phyloP scores from a whole-genome alignment of 2,113 vertebrate genomes.

The Phainopepla nitens region DNA sequence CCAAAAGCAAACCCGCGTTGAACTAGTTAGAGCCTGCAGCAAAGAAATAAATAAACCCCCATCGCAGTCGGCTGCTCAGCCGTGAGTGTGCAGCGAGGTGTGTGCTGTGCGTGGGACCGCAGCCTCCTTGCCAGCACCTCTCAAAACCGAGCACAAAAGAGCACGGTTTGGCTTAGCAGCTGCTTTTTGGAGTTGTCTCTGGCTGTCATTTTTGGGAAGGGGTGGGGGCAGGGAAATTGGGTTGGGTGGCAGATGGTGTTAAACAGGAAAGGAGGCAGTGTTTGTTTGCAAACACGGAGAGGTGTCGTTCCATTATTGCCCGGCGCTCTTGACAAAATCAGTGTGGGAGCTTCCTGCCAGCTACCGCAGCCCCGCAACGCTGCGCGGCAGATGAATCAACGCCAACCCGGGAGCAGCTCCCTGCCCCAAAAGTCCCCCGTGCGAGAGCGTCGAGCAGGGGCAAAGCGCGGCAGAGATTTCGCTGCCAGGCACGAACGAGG shows the following conservation, averaged over 20 bases:
- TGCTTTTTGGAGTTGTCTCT: slow-evolving; percentile 42
- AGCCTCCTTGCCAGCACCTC: background rate
- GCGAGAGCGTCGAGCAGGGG: background rate
- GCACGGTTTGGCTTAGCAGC: background rate
- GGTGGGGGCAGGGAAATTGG: slow-evolving; percentile 37
- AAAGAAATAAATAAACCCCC: background rate
- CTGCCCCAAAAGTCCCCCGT: background rate
- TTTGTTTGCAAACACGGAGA: slow-evolving; percentile 63
- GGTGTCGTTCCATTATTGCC: slow-evolving; percentile 63
- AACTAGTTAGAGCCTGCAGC: background rate
- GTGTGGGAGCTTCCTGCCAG: slow-evolving; percentile 39
- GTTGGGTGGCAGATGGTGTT: slow-evolving; percentile 58
- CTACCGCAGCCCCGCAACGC: background rate
- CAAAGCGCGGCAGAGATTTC: background rate
- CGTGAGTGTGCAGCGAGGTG: background rate
- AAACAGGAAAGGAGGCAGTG: slow-evolving; percentile 61
- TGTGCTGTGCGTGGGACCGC: background rate
- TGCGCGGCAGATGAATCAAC: slow-evolving; percentile 13
- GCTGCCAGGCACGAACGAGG: background rate
- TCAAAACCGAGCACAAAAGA: background rate
- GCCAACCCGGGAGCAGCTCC: slow-evolving; percentile 4
- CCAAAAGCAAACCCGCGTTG: background rate
- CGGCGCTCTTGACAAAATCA: slow-evolving; percentile 46
- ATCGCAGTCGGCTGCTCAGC: background rate
- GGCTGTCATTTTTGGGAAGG: slow-evolving; percentile 53